Evolutionary conservation across 2,888 invertebrate species (phyloP).

Genomic region (Scrobipalpa costella): DNA sequence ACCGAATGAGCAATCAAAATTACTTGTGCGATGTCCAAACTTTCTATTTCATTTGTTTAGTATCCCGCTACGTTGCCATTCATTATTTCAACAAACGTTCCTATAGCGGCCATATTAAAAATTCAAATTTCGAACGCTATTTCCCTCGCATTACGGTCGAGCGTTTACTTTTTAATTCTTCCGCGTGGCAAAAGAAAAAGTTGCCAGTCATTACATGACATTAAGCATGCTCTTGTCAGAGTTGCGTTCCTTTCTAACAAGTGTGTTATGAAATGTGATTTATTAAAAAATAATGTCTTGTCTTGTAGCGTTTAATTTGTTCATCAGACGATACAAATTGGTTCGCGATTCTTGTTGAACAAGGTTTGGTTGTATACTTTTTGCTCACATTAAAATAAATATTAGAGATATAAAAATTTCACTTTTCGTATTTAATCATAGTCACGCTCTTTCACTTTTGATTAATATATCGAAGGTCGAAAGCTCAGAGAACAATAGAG

Average conservation of each 20-base stretch:
- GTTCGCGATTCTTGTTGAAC: constrained; percentile 16
- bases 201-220: constrained; percentile 45
- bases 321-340: constrained; percentile 34
- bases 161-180: constrained; percentile 28
- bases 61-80: constrained; percentile 35
- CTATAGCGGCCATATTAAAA: constrained; percentile 13
- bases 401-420: constrained; percentile 11
- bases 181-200: constrained; percentile 26
- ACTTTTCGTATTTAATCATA: constrained; percentile 10
- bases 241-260: constrained; percentile 49
- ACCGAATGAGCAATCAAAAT: constrained; percentile 52
- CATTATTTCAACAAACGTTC: constrained; percentile 38
- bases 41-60: constrained; percentile 63
- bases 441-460: constrained; percentile 12
- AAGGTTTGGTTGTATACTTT: constrained; percentile 10
- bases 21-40: constrained; percentile 43
- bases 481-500: constrained; percentile 1
- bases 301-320: constrained; percentile 41
- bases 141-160: constrained; percentile 29
- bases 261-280: constrained; percentile 51
- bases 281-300: constrained; percentile 43
- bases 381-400: neutral
- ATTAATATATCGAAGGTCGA: constrained; percentile 2
- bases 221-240: constrained; percentile 56
- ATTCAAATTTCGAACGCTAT: constrained; percentile 33